Evolutionary conservation across 2,113 vertebrate genomes (phyloP).

Genomic region (Microcebus tavaratra): DNA sequence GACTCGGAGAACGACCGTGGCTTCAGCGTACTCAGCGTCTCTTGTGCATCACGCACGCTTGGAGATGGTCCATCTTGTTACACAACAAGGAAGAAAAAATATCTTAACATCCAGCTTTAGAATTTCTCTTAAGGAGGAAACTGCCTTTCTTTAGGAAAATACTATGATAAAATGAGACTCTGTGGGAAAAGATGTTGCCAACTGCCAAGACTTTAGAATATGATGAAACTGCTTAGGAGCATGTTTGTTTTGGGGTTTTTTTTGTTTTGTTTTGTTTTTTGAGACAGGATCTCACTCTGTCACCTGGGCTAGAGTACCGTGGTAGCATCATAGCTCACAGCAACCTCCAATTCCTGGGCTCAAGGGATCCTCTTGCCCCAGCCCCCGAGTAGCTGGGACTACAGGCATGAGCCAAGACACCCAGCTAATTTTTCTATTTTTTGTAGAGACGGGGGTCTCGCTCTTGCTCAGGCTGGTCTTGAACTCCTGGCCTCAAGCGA

Average conservation of each 20-base stretch:
- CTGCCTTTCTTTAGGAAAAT: slow-evolving; percentile 39
- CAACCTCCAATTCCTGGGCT: no score
- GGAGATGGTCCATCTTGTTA: slow-evolving; percentile 31
- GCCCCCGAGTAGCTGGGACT: no score
- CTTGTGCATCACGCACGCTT: neutral
- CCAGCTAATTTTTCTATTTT: no score
- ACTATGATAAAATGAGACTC: neutral
- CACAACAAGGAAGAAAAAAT: neutral
- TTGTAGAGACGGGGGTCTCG: no score
- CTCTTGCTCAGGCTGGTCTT: no score
- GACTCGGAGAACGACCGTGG: neutral
- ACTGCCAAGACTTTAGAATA: neutral
- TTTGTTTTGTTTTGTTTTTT: no score
- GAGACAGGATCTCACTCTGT: no score
- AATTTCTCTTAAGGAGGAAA: neutral
- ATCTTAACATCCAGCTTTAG: neutral
- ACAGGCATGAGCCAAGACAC: no score
- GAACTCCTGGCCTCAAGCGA: no score
- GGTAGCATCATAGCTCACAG: no score
- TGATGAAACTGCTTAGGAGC: neutral
- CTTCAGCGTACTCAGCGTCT: neutral
- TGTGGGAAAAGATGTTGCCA: neutral
- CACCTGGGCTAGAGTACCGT: no score
- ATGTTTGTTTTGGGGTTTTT: neutral
- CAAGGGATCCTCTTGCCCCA: no score